Evolutionary conservation across 2,113 vertebrate genomes (phyloP).

Genomic region (Camelus bactrianus): DNA sequence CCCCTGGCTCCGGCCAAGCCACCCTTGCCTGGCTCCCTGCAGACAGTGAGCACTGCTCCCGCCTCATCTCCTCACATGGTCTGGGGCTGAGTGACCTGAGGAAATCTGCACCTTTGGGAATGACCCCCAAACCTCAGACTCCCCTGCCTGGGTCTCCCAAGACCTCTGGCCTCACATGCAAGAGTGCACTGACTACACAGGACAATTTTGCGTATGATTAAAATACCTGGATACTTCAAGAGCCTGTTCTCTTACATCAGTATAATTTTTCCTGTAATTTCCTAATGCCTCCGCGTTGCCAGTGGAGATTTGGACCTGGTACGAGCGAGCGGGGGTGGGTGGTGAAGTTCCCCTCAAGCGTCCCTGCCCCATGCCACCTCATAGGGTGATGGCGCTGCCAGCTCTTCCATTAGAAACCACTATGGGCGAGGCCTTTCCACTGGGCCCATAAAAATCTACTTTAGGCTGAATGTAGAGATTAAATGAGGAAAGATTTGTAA

Average conservation of each 20-base stretch:
- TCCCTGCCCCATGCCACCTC: neutral
- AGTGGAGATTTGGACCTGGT: neutral
- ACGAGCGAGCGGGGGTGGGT: fast-evolving
- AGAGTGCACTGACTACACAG: fast-evolving
- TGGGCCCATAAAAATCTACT: conserved; percentile 42
- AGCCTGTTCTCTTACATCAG: neutral
- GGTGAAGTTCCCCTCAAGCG: neutral
- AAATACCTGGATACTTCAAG: neutral
- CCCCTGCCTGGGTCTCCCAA: fast-evolving
- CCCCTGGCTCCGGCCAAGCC: no score
- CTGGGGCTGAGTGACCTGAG: neutral
- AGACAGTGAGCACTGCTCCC: fast-evolving
- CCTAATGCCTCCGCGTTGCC: fast-evolving
- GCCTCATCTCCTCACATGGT: neutral
- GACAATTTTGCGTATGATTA: neutral
- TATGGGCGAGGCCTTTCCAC: neutral
- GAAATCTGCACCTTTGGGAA: neutral
- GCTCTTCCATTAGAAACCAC: conserved; percentile 6
- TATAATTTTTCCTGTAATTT: neutral
- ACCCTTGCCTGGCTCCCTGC: neutral
- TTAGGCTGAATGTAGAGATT: neutral
- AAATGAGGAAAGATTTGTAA: neutral
- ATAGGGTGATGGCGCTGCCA: fast-evolving
- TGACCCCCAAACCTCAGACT: neutral
- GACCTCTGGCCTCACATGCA: neutral